Base-by-base conservation (phyloP, 2,797 vertebrate species). In the Remorina albescens region DNA sequence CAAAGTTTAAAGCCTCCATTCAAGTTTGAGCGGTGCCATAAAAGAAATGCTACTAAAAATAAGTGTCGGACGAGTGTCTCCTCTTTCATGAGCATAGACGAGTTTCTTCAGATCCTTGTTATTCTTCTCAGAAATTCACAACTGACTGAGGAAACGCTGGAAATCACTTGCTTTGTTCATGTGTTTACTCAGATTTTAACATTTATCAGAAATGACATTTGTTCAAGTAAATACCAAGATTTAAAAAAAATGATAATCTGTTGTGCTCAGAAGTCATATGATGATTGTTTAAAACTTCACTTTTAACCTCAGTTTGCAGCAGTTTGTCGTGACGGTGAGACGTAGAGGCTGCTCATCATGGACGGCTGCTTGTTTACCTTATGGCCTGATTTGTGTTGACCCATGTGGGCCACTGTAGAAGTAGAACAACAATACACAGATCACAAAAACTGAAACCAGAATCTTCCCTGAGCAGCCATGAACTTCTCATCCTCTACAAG, bases 211-310 rank as follows among this genome's bases (percentile, higher is more conserved):
- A 37, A 36, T 56, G 34, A 41, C 57, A 25, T 74, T 49, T 37
- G n/a, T 57, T 32, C 44, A 0, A 19, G 59, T 70, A 59, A 59
- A 76, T 59, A 46, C 54, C 67, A 70, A 44, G 13, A 64, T 37
- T 21, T 42, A 50, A 32, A 2, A 42, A 8, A 34, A n/a, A n/a
- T n/a, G n/a, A n/a, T n/a, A n/a, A 56, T 21, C 26, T 28, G 28
- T 50, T 28, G 8, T 10, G 56, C 26, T 41, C 6, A 18, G 36
- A 19, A n/a, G 26, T n/a, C n/a, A 34, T 6, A 2, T 7, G 13
- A 36, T 42, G 8, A 13, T 5, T 6, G 47, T 42, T 50, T 18
- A 36, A 57, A 54, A 34, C 42, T 15, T 26, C 5, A 10, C 19
- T 13, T 49, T 11, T 34, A 50, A 34, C 18, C 19, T 68, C 39